phyloP scores from a whole-genome alignment of 2,113 vertebrate species.

The Nerophis ophidion region DNA sequence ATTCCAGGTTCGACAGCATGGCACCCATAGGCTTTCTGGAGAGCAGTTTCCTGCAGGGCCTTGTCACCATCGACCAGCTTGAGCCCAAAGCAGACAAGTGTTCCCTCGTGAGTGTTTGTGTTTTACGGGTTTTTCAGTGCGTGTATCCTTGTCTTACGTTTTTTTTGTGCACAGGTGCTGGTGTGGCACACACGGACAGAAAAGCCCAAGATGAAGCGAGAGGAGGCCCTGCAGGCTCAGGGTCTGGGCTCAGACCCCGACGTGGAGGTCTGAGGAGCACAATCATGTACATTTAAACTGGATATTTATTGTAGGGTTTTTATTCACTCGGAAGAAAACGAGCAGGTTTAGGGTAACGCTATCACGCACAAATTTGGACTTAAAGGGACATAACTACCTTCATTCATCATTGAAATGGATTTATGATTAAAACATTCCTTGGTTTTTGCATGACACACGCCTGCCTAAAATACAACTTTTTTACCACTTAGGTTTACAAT shows the following conservation, averaged over 20 bases:
- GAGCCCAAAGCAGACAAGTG: conserved; percentile 86
- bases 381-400: no score
- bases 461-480: no score
- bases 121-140: no score
- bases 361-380: no score
- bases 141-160: background rate
- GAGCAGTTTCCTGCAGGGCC: conserved; percentile 80
- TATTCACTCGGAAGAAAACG: no score
- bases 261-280: conserved; percentile 76
- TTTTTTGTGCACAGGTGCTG: conserved; percentile 70
- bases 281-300: background rate
- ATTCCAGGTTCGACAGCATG: conserved; percentile 76
- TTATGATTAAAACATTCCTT: no score
- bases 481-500: no score
- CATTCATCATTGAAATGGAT: no score
- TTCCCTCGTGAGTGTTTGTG: conserved; percentile 68
- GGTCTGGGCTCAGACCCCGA: conserved; percentile 81
- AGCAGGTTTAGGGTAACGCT: no score
- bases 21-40: conserved; percentile 86
- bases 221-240: conserved; percentile 81
- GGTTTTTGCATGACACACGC: no score
- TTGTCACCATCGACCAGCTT: conserved; percentile 82
- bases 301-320: background rate
- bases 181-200: conserved; percentile 92
- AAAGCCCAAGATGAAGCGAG: conserved; percentile 90